phyloP scores from a whole-genome alignment of 2,888 invertebrate genomes.

The Flexamia atlantica region DNA sequence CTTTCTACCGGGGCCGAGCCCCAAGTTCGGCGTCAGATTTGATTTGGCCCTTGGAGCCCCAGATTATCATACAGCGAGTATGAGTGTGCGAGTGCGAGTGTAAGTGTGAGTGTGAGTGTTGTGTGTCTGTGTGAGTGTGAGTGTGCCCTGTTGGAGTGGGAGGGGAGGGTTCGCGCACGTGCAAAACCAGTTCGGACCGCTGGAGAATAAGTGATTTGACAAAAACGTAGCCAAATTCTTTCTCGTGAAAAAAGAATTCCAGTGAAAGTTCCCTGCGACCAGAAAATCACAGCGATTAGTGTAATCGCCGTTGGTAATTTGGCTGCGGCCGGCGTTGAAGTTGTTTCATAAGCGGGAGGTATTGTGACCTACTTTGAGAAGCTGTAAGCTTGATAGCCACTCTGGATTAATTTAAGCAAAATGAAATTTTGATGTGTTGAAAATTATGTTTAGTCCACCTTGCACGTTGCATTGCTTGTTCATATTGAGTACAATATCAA shows the following conservation, averaged over 20 bases:
- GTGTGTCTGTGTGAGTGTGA: too few relatives aligned
- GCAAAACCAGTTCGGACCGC: constrained; percentile 8
- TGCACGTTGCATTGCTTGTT: too few relatives aligned
- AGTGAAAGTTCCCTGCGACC: background rate
- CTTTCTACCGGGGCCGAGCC: constrained; percentile 9
- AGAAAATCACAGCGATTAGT: background rate
- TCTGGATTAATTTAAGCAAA: too few relatives aligned
- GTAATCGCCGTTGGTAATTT: background rate
- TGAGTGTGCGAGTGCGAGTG: background rate
- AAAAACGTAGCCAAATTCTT: constrained; percentile 22
- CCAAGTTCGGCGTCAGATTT: constrained; percentile 4
- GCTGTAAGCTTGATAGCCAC: too few relatives aligned
- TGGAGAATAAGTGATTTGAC: background rate
- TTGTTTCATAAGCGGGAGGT: background rate
- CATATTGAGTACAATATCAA: too few relatives aligned
- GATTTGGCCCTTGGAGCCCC: background rate
- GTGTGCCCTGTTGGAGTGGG: background rate
- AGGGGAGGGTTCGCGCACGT: background rate
- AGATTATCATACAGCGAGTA: constrained; percentile 7
- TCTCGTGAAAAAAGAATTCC: background rate
- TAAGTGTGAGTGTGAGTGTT: too few relatives aligned
- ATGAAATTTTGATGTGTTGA: too few relatives aligned
- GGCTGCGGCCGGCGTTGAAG: background rate
- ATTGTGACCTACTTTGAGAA: background rate
- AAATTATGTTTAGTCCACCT: too few relatives aligned